Evolutionary conservation across 1,140 invertebrate genomes (phyloP), one percentile per base, ranked within the genome.

Genomic region (Macrobrachium nipponense): DNA sequence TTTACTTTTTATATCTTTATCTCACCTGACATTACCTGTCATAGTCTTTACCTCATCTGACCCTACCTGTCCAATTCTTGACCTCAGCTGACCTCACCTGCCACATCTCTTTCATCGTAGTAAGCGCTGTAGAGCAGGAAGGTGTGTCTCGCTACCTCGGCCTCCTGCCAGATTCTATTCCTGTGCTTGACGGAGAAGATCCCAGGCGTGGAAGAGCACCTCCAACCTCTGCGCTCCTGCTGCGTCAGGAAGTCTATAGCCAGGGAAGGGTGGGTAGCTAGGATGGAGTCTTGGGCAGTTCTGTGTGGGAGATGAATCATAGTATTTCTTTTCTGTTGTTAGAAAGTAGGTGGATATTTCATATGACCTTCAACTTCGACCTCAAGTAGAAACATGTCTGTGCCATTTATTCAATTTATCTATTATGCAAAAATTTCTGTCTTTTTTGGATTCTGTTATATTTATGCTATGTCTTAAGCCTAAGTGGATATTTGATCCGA

Each of bases 111-210:
- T 4, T 44, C 17, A 36, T 83, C 81, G 20, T 58, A 83, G 43
- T 77, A 83, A 14, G 81, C 81, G 0, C 60, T 60, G 43, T 76
- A 83, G 0, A 76, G 20, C 23, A 83, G 81, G 81, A 83, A 77
- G 14, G 59, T 58, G 11, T 23, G 17, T 10, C 59, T 23, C 5
- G 15, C 60, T 0, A 83, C 61, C 15, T 43, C 27, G 5, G 81
- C 81, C 72, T 83, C 73, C 73, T 83, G 81, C 81, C 81, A 83
- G 44, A 75, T 17, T 18, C 4, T 18, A 20, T 83, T 83, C 10
- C n/a, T 8, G 72, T 83, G 81, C 44, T 73, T 76, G 72, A 83
- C 36, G 81, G 72, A 76, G 60, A 76, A 83, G 36, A 83, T 27
- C 6, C 81, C 81, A 0, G 81, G 81, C 7, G 72, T 83, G 73